These are phyloP conservation scores for Drosophila paramelanica DNA, from an alignment of 2,888 invertebrate species.

Conservation along the genomic window DNA sequence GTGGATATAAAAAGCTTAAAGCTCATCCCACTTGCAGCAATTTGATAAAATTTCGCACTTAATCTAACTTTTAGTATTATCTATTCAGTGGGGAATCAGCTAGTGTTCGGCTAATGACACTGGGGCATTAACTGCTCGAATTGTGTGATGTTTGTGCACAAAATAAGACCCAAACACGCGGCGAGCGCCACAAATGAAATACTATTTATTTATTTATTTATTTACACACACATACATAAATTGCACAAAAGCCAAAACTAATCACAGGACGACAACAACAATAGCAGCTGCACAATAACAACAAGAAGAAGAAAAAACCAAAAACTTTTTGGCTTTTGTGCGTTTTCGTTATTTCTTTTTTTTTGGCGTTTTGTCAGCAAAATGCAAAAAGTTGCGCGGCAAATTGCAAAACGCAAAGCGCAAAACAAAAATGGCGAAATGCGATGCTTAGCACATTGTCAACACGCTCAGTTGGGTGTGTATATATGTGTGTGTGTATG, in stretches of 20 bases:
- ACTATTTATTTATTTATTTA: slow-evolving; percentile 41
- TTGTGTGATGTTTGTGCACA: slow-evolving; percentile 1
- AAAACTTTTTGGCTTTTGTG: slow-evolving; percentile 37
- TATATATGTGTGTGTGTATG: slow-evolving; percentile 11
- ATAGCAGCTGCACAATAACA: slow-evolving; percentile 11
- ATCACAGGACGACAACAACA: slow-evolving; percentile 31
- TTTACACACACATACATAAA: slow-evolving; percentile 31
- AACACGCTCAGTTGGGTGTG: slow-evolving; percentile 25
- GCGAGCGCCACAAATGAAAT: slow-evolving; percentile 26
- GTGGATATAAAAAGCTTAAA: not conserved
- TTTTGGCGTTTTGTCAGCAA: slow-evolving; percentile 19
- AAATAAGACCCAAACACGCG: slow-evolving; percentile 12
- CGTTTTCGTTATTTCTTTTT: not conserved
- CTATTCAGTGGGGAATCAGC: slow-evolving; percentile 5
- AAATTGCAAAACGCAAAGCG: slow-evolving; percentile 36
- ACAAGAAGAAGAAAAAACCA: not conserved
- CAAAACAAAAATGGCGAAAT: slow-evolving; percentile 30
- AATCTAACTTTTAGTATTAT: slow-evolving; percentile 11
- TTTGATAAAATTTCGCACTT: not conserved
- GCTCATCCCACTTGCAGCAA: not conserved
- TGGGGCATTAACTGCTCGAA: slow-evolving; percentile 12
- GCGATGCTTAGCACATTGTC: slow-evolving; percentile 65
- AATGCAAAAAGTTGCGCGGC: slow-evolving; percentile 47
- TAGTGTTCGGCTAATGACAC: slow-evolving; percentile 12
- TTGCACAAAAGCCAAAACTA: slow-evolving; percentile 50